Percentiles rank a stretch among this genome's conserved stretches.
Evolutionary conservation across 2,797 vertebrate species (phyloP).

Genomic region (Valencia hispanica): DNA sequence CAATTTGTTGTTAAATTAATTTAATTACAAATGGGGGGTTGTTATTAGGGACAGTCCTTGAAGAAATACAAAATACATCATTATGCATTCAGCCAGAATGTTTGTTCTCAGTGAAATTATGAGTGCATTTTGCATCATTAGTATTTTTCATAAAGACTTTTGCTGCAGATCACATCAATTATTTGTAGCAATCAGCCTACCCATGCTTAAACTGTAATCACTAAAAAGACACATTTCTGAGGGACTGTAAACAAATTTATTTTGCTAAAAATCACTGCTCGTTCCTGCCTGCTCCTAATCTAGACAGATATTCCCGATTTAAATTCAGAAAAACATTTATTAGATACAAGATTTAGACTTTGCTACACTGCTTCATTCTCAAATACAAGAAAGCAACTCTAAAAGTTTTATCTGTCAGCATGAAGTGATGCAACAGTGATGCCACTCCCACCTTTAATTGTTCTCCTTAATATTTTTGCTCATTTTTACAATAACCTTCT

Average conservation of each 20-base stretch:
- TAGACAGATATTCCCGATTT: background rate
- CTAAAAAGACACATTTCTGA: background rate
- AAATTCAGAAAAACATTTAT: background rate
- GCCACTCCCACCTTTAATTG: background rate
- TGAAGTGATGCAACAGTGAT: background rate
- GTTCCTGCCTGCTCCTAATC: background rate
- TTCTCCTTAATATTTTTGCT: background rate
- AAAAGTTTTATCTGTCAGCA: background rate
- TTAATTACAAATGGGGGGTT: no score
- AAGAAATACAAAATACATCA: background rate
- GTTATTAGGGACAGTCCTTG: background rate
- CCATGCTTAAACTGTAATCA: background rate
- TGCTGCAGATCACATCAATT: background rate
- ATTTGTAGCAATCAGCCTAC: constrained; percentile 1
- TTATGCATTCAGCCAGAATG: background rate
- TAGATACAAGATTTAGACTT: background rate
- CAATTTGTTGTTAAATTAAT: background rate
- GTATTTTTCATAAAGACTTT: background rate
- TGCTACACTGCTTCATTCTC: background rate
- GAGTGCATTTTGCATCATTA: constrained; percentile 5
- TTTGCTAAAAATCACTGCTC: background rate
- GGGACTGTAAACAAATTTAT: background rate
- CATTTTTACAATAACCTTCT: constrained; percentile 16
- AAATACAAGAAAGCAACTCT: no score
- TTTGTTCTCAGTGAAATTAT: background rate